These are phyloP conservation scores for Scrobipalpa atriplicella DNA, from an alignment of 2,888 invertebrate species.

Conservation along the genomic window DNA sequence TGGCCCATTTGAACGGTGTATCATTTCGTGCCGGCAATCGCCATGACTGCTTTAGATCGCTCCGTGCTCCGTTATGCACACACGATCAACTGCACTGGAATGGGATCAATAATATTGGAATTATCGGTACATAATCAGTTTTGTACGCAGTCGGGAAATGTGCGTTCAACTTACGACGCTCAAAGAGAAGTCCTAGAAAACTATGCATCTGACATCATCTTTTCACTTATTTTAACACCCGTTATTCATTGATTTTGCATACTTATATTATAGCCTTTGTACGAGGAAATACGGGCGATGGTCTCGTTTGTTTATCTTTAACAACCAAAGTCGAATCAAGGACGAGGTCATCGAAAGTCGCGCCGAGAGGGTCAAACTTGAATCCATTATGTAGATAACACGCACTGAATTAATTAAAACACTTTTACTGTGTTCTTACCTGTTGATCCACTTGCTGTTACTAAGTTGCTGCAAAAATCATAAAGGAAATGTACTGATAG, in stretches of 20 bases:
- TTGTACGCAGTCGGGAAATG: background rate
- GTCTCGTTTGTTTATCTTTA: background rate
- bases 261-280: background rate
- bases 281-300: background rate
- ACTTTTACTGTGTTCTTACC: slow-evolving; percentile 9
- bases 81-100: slow-evolving; percentile 33
- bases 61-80: slow-evolving; percentile 43
- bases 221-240: no score
- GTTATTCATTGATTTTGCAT: background rate
- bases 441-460: background rate
- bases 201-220: background rate
- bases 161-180: no score
- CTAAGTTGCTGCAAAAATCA: background rate
- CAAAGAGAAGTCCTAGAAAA: no score
- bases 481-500: slow-evolving; percentile 9
- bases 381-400: slow-evolving; percentile 11
- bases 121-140: background rate
- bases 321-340: slow-evolving; percentile 1
- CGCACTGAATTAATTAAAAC: slow-evolving; percentile 15
- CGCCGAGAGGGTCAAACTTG: background rate
- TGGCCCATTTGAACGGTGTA: slow-evolving; percentile 26
- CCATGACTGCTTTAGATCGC: slow-evolving; percentile 32
- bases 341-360: slow-evolving; percentile 15
- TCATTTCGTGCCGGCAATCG: slow-evolving; percentile 24
- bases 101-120: slow-evolving; percentile 23